Evolutionary conservation across 2,113 vertebrate genomes (phyloP).

Genomic region (Ancistrus triradiatus): DNA sequence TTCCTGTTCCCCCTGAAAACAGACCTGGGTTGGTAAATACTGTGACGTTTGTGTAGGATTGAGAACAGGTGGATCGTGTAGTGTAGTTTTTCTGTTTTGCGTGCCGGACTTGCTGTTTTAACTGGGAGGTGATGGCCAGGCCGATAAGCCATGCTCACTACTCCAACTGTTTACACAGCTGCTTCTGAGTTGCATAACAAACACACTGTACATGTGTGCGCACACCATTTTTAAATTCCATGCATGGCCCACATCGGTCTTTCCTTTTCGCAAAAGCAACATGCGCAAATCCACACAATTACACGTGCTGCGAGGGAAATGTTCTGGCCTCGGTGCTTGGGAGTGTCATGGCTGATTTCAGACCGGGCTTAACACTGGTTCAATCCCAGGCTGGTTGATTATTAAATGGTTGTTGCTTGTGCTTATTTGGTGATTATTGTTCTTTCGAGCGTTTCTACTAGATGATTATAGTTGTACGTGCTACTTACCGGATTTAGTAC

Average conservation of each 20-base stretch:
- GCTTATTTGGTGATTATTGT: no score
- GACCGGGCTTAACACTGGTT: neutral
- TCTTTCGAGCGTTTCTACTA: no score
- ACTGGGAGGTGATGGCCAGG: conserved; percentile 32
- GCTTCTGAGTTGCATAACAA: conserved; percentile 58
- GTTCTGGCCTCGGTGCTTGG: neutral
- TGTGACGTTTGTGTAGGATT: no score
- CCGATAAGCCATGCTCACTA: conserved; percentile 42
- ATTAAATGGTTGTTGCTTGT: no score
- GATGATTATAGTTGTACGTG: no score
- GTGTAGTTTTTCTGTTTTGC: neutral
- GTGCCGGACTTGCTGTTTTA: conserved; percentile 12
- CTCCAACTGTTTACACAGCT: conserved; percentile 62
- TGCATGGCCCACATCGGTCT: conserved; percentile 54
- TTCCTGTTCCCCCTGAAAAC: no score
- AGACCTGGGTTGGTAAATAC: no score
- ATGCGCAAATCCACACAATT: conserved; percentile 51
- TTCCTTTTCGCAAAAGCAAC: conserved; percentile 43
- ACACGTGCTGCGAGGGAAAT: neutral
- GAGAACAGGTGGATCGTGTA: no score
- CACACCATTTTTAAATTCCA: conserved; percentile 52
- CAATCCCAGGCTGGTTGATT: neutral
- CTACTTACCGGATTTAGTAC: no score
- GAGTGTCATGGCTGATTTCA: neutral
- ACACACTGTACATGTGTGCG: conserved; percentile 27